Conservation (phyloP, 2,113 vertebrate genomes). For the Anoura caudifer region DNA sequence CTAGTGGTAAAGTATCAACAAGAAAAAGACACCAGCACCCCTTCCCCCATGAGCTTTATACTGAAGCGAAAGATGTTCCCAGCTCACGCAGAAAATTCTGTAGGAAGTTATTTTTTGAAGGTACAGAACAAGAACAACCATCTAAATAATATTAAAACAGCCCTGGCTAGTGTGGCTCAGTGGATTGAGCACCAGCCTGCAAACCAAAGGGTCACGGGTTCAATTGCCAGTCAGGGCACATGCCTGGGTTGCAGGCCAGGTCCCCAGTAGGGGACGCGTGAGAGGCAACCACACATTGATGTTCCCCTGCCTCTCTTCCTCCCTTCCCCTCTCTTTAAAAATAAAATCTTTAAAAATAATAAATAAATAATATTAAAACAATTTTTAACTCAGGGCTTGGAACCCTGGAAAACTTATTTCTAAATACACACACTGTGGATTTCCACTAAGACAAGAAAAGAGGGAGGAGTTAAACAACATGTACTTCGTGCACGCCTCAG, state of each 20-base stretch:
- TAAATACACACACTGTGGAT: constrained; percentile 46
- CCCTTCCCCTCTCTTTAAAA: too few species aligned
- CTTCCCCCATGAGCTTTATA: background rate
- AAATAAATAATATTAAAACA: background rate
- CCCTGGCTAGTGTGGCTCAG: too few species aligned
- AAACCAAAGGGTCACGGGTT: too few species aligned
- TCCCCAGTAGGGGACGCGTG: too few species aligned
- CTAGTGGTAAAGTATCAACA: background rate
- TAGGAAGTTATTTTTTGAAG: constrained; percentile 36
- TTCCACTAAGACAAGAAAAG: constrained; percentile 56
- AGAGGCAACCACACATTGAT: too few species aligned
- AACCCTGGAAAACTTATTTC: constrained; percentile 26
- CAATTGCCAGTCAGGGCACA: too few species aligned
- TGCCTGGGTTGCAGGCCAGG: too few species aligned
- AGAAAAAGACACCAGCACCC: background rate
- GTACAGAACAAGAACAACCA: background rate
- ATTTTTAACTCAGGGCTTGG: constrained; percentile 9
- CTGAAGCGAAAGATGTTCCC: background rate
- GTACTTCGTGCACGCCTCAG: background rate
- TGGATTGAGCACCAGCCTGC: too few species aligned
- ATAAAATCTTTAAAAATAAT: too few species aligned
- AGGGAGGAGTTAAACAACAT: constrained; percentile 48
- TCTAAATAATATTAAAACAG: background rate
- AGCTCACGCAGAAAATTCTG: background rate
- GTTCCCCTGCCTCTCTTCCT: too few species aligned